Conservation (phyloP, 2,113 vertebrate genomes). For the Podocnemis expansa region DNA sequence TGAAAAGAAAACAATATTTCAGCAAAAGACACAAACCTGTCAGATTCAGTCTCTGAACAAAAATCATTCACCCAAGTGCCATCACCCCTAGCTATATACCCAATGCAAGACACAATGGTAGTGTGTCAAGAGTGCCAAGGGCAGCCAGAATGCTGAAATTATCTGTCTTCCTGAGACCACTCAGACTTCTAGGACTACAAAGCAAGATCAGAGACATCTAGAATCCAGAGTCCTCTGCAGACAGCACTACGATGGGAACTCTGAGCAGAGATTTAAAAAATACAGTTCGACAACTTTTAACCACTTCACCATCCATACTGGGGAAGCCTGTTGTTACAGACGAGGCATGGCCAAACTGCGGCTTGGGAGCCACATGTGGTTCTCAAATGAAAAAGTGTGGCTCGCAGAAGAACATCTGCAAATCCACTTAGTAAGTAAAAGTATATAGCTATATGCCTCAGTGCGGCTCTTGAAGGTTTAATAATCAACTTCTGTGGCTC, state of each 20-base stretch:
- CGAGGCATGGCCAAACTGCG: too few species aligned
- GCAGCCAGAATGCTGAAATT: not conserved
- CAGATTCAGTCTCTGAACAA: constrained; percentile 1
- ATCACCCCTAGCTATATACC: not conserved
- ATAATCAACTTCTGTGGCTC: too few species aligned
- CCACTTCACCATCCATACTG: not conserved
- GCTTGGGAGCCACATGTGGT: too few species aligned
- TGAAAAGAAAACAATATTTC: not conserved
- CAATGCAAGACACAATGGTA: not conserved
- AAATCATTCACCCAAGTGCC: not conserved
- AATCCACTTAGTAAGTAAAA: too few species aligned
- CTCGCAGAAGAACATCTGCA: too few species aligned
- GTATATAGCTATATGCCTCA: too few species aligned
- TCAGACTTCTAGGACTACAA: not conserved
- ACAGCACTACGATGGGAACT: not conserved
- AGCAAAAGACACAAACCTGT: not conserved
- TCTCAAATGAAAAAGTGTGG: too few species aligned
- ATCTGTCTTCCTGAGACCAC: not conserved
- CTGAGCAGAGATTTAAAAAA: not conserved
- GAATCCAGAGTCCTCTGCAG: not conserved
- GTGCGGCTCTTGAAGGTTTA: too few species aligned
- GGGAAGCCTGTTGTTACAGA: not conserved
- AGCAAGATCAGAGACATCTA: not conserved
- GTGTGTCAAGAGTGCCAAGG: not conserved
- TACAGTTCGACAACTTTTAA: not conserved